A percentile compares a stretch with the other conserved stretches of the same genome.
Evolutionary conservation across 2,113 vertebrate genomes (phyloP).

Genomic region (Passer montanus): DNA sequence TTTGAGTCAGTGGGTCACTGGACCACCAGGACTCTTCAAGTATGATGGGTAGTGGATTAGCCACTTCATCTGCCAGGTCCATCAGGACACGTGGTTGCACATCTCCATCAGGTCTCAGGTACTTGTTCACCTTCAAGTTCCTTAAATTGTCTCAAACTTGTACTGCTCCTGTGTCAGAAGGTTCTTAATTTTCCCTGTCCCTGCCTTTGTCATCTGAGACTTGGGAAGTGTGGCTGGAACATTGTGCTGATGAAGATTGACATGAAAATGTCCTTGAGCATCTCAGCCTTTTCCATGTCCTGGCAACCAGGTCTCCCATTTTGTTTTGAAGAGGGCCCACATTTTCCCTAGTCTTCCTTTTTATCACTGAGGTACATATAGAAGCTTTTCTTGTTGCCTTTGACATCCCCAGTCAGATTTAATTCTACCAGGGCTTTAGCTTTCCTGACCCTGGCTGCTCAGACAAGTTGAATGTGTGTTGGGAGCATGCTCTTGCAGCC

Average conservation of each 20-base stretch:
- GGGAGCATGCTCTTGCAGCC: background rate
- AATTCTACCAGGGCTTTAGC: background rate
- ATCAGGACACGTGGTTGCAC: accelerated
- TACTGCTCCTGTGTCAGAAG: accelerated
- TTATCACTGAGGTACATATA: background rate
- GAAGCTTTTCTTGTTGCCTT: background rate
- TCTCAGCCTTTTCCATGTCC: background rate
- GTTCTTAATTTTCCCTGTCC: background rate
- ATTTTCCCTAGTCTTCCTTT: background rate
- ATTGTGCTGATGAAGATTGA: accelerated
- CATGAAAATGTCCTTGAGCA: accelerated
- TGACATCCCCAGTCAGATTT: background rate
- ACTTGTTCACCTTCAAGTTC: background rate
- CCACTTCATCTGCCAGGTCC: background rate
- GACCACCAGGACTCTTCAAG: background rate
- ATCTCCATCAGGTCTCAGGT: background rate
- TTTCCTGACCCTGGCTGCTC: background rate
- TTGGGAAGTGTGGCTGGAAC: background rate
- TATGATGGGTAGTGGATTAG: background rate
- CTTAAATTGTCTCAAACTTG: background rate
- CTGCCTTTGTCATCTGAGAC: background rate
- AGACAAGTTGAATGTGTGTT: background rate
- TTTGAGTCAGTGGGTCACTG: background rate
- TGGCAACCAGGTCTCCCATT: background rate
- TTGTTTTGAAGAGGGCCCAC: background rate